A percentile compares a stretch with the other conserved stretches of the same genome.
Conservation (phyloP, 2,888 invertebrate genomes). For the Hypomecis atomaria region DNA sequence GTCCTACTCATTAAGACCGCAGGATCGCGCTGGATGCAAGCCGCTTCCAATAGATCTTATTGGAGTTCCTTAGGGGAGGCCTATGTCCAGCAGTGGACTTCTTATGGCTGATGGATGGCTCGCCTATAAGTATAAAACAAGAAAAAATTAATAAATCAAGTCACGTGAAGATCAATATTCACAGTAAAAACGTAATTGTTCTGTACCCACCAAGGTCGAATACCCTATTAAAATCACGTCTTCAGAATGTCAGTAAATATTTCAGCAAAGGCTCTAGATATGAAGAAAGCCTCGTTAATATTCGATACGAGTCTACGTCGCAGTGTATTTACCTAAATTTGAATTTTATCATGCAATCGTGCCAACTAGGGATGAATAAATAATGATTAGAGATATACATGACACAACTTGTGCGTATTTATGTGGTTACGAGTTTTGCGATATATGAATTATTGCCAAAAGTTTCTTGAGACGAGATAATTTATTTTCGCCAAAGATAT, state of each 20-base stretch:
- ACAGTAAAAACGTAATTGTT: not conserved
- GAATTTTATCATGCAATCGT: constrained; percentile 32
- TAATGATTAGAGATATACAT: constrained; percentile 10
- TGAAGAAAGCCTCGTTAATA: constrained; percentile 34
- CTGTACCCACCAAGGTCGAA: not conserved
- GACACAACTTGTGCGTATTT: constrained; percentile 4
- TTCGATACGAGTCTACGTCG: constrained; percentile 34
- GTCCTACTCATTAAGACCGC: no score
- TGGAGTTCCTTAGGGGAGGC: no score
- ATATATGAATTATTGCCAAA: not conserved
- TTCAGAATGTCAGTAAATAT: constrained; percentile 27
- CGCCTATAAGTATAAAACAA: no score
- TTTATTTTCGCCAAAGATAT: no score
- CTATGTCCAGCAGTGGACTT: no score
- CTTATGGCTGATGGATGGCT: no score
- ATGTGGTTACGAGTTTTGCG: not conserved
- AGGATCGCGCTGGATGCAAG: no score
- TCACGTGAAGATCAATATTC: not conserved
- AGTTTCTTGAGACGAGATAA: no score
- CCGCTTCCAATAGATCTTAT: no score
- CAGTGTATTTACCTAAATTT: constrained; percentile 32
- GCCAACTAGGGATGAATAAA: constrained; percentile 18
- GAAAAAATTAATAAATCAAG: no score
- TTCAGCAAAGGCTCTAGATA: constrained; percentile 22
- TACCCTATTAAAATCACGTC: constrained; percentile 17